Evolutionary conservation across 2,888 invertebrate species (phyloP).

Genomic region (Apodemia zela): DNA sequence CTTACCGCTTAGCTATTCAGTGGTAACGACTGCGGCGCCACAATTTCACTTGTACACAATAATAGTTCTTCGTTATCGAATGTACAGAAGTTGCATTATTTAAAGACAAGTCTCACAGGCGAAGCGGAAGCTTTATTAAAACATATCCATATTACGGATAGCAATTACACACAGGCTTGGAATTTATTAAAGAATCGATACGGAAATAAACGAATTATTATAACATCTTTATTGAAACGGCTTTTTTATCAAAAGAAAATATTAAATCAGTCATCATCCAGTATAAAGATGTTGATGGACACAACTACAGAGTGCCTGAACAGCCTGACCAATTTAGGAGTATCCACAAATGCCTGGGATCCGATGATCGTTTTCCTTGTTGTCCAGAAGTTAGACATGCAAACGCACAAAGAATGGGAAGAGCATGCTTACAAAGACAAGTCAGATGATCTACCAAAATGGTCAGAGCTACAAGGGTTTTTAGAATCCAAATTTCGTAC

Average conservation of each 20-base stretch:
- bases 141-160: conserved; percentile 25
- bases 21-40: too few relatives aligned
- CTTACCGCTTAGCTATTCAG: too few relatives aligned
- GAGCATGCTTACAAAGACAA: not conserved
- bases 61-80: conserved; percentile 23
- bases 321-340: conserved; percentile 27
- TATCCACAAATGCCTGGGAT: conserved; percentile 29
- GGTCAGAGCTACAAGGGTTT: conserved; percentile 23
- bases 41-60: conserved; percentile 28
- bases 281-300: not conserved
- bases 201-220: conserved; percentile 22
- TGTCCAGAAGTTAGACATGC: conserved; percentile 23
- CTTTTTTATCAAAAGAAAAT: conserved; percentile 23
- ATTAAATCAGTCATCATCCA: conserved; percentile 8
- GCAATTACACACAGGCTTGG: conserved; percentile 30
- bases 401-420: not conserved
- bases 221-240: conserved; percentile 18
- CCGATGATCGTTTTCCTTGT: conserved; percentile 27
- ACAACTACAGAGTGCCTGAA: conserved; percentile 16
- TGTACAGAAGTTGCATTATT: conserved; percentile 32
- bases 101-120: conserved; percentile 29
- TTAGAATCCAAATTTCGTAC: conserved; percentile 35
- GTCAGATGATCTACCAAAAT: not conserved
- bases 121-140: conserved; percentile 28
- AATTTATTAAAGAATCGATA: conserved; percentile 19